A percentile compares a stretch with the other conserved stretches of the same genome.
These are phyloP conservation scores for Drosophila tropicalis DNA, from an alignment of 1,140 invertebrate genomes.

Conservation along the genomic window DNA sequence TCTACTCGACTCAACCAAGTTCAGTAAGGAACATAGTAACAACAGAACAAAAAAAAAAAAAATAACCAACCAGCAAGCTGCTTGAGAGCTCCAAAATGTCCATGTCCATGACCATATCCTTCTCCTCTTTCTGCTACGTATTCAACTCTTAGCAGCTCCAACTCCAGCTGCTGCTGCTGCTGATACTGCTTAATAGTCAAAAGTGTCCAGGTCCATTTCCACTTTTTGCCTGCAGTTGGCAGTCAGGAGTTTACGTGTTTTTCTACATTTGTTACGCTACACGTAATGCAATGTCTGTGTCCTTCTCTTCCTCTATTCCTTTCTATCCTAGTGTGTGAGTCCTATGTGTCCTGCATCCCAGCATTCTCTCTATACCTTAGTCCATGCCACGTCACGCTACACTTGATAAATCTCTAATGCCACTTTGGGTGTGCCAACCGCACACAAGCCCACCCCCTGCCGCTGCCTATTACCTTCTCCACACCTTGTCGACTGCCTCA, in stretches of 20 bases:
- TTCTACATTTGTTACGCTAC: conserved; percentile 81
- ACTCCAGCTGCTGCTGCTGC: conserved; percentile 24
- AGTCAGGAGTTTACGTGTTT: conserved; percentile 71
- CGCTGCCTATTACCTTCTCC: background rate
- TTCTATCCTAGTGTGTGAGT: conserved; percentile 21
- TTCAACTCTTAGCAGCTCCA: no score
- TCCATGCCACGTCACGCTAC: conserved; percentile 78
- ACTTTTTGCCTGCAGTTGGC: conserved; percentile 54
- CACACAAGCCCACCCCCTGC: conserved; percentile 32
- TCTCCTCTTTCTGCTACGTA: conserved; percentile 3
- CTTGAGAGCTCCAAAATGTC: conserved; percentile 27
- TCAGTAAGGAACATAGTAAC: conserved; percentile 32
- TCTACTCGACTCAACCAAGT: background rate
- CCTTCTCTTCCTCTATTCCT: background rate
- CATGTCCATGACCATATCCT: conserved; percentile 18
- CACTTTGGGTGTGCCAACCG: conserved; percentile 76
- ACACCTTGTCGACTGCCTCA: background rate
- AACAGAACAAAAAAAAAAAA: conserved; percentile 21
- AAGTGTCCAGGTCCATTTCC: conserved; percentile 60
- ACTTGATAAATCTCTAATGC: conserved; percentile 81
- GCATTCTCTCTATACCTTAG: conserved; percentile 42
- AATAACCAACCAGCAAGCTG: conserved; percentile 30
- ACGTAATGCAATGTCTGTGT: conserved; percentile 72
- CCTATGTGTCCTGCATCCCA: conserved; percentile 32
- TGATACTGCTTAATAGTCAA: conserved; percentile 58